Evolutionary conservation across 2,888 invertebrate genomes (phyloP).

Genomic region (Cepaea hortensis): DNA sequence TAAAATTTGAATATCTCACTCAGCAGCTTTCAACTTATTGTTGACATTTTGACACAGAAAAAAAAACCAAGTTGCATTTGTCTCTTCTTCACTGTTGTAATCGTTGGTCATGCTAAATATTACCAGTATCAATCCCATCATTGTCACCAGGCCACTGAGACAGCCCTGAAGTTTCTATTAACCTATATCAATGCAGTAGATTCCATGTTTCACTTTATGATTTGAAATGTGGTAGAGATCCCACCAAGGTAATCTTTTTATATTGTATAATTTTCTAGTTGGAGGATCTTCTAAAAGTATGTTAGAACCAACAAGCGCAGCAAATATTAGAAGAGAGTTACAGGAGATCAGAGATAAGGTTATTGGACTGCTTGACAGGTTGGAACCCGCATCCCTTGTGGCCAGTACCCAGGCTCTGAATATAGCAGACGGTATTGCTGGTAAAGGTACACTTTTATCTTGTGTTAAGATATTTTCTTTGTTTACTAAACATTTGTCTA

Average conservation of each 20-base stretch:
- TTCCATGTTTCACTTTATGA: no score
- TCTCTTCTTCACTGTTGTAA: no score
- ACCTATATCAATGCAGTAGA: no score
- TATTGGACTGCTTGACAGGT: constrained; percentile 80
- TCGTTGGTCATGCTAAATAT: no score
- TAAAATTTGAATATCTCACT: no score
- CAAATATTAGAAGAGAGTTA: constrained; percentile 78
- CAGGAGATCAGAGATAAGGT: constrained; percentile 80
- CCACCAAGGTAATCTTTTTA: constrained; percentile 11
- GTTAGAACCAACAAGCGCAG: constrained; percentile 29
- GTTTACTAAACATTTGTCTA: not conserved
- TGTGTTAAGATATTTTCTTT: not conserved
- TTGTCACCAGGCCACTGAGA: no score
- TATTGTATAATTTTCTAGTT: constrained; percentile 64
- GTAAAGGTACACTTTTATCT: constrained; percentile 36
- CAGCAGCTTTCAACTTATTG: no score
- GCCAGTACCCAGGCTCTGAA: constrained; percentile 40
- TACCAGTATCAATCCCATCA: no score
- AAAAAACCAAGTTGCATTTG: no score
- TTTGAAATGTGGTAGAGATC: no score
- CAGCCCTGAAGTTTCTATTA: no score
- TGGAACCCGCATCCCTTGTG: constrained; percentile 75
- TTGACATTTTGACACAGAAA: no score
- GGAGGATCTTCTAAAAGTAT: constrained; percentile 66
- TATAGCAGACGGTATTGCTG: constrained; percentile 42